Evolutionary conservation across 2,888 invertebrate genomes (phyloP).

Genomic region (Andrena bicolor): DNA sequence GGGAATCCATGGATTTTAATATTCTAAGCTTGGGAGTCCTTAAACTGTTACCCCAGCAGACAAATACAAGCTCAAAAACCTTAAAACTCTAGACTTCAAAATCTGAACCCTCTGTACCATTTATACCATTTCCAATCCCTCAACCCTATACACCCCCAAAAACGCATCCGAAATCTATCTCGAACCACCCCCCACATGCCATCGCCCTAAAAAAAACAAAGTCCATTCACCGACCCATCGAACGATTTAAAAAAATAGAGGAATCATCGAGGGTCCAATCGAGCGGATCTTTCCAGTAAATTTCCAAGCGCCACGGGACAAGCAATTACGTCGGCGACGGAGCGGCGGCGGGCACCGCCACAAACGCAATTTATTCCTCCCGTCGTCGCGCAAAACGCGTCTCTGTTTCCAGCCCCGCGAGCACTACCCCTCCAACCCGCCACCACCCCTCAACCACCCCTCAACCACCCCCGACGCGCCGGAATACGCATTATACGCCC

Average conservation of each 20-base stretch:
- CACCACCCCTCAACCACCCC: background rate
- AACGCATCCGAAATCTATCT: no score
- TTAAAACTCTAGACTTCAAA: no score
- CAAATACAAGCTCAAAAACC: no score
- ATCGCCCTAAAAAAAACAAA: no score
- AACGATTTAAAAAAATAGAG: background rate
- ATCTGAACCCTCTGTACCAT: no score
- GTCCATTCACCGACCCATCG: background rate
- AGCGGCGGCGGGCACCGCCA: conserved; percentile 29
- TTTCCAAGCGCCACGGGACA: conserved; percentile 47
- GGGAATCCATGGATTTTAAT: no score
- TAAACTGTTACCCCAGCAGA: no score
- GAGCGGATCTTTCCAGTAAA: conserved; percentile 33
- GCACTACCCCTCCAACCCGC: background rate
- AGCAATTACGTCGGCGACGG: conserved; percentile 55
- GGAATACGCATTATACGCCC: conserved; percentile 34
- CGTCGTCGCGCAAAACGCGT: conserved; percentile 37
- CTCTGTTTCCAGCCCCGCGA: conserved; percentile 19
- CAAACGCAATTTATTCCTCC: conserved; percentile 55
- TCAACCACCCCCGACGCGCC: background rate
- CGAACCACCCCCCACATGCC: no score
- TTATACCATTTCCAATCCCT: no score
- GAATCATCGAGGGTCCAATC: background rate
- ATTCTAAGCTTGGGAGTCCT: no score
- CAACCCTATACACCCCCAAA: no score